Conservation (phyloP, 2,888 invertebrate genomes). For the Orgyia antiqua region DNA sequence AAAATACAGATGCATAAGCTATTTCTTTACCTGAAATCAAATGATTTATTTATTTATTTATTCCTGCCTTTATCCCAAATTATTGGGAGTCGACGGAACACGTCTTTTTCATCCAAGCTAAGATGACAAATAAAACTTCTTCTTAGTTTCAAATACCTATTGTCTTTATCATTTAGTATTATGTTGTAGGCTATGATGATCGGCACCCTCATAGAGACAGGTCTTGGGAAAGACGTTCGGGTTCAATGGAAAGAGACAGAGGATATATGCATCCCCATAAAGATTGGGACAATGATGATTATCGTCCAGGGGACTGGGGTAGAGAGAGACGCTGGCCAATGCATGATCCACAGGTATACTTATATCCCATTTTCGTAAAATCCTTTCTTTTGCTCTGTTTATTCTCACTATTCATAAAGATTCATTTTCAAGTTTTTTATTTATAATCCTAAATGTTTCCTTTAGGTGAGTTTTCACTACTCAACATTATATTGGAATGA, state of each 20-base stretch:
- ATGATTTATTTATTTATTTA: too few relatives aligned
- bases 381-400: too few relatives aligned
- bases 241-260: slow-evolving; percentile 67
- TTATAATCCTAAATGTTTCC: slow-evolving; percentile 27
- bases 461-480: slow-evolving; percentile 60
- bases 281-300: slow-evolving; percentile 76
- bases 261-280: slow-evolving; percentile 69
- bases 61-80: too few relatives aligned
- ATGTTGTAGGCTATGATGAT: slow-evolving; percentile 62
- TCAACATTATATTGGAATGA: slow-evolving; percentile 58
- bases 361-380: background rate
- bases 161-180: background rate
- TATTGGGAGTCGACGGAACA: too few relatives aligned
- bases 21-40: too few relatives aligned
- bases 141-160: too few relatives aligned
- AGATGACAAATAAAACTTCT: background rate
- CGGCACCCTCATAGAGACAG: slow-evolving; percentile 71
- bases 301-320: slow-evolving; percentile 73
- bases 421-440: too few relatives aligned
- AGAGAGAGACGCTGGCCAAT: slow-evolving; percentile 70
- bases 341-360: slow-evolving; percentile 62
- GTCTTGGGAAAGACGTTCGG: slow-evolving; percentile 76
- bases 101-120: too few relatives aligned
- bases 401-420: too few relatives aligned
- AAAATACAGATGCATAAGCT: too few relatives aligned